Evolutionary conservation across 2,888 invertebrate species (phyloP), one percentile per base, ranked within the genome.

Genomic region (Seira sanloemensis): DNA sequence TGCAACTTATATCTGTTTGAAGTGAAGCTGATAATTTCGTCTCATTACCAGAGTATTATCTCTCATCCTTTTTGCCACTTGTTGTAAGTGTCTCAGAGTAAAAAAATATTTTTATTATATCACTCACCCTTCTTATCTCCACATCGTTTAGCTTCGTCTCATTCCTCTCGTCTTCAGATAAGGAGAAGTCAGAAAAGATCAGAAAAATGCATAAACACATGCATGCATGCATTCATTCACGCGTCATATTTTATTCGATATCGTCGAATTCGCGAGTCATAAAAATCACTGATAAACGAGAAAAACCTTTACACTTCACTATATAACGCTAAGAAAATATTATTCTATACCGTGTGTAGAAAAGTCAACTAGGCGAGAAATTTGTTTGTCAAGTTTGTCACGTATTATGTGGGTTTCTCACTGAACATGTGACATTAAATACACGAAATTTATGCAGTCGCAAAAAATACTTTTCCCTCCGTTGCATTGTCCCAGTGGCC

Each of bases 61-160:
- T 71, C n/a, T 78, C 58, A 58, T 77, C 69, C 74, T 83, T 78
- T n/a, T 78, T 78, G 83, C 83, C 83, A 83, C 83, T 83, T 83
- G 83, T 72, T 72, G 78, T 72, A 71, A 77, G 72, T 77, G 71
- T 77, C 67, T 73, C 72, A 65, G 71, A 65, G n/a, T n/a, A n/a
- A n/a, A n/a, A 37, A 37, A 37, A n/a, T n/a, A n/a, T 68, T 80
- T 74, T 77, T 77, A 69, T 78, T 77, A 72, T 37, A 37, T 72
- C 77, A 68, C 69, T 78, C 54, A 73, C 67, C 76, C 68, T 82
- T 81, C 68, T 69, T 67, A 80, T 46, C 54, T 25, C 50, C 25
- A 58, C 19, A 23, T 58, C 46, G 74, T 74, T 25, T 78, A 37
- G 54, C 65, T 69, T 23, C 25, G 18, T 18, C 27, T 23, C 67